phyloP scores from a whole-genome alignment of 1,140 invertebrate genomes.

The Oreohelix idahoensis region DNA sequence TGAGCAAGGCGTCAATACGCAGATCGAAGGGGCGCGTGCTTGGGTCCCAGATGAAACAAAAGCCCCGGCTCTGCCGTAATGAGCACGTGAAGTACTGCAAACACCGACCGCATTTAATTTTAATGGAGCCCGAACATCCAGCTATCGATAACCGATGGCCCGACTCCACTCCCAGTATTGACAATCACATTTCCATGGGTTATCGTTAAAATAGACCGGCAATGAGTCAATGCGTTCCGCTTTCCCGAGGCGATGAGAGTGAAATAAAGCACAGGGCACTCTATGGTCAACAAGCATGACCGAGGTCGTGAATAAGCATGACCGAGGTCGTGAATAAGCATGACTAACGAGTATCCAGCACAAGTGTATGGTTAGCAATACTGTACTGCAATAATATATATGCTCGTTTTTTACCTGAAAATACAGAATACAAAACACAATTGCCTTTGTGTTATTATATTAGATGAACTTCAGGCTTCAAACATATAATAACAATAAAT shows the following conservation, averaged over 20 bases:
- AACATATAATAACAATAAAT: too few relatives aligned
- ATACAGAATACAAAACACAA: too few relatives aligned
- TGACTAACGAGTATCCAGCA: too few relatives aligned
- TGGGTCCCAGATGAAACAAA: background rate
- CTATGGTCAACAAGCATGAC: background rate
- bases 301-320: background rate
- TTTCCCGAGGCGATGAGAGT: background rate
- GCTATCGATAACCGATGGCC: background rate
- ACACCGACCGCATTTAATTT: constrained; percentile 11
- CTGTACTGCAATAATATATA: too few relatives aligned
- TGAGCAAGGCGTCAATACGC: background rate
- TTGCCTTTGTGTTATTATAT: too few relatives aligned
- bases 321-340: background rate
- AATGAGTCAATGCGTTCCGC: background rate
- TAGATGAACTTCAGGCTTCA: too few relatives aligned
- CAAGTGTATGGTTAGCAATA: too few relatives aligned
- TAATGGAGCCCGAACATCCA: background rate
- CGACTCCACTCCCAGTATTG: background rate
- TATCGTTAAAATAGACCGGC: background rate
- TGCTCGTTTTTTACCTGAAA: too few relatives aligned
- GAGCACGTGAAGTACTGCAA: background rate
- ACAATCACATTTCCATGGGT: constrained; percentile 3
- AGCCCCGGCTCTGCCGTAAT: background rate
- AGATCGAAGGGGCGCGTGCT: constrained; percentile 1
- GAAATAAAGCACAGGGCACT: background rate